Evolutionary conservation across 2,797 vertebrate genomes (phyloP).

Genomic region (Sebastes miniatus): DNA sequence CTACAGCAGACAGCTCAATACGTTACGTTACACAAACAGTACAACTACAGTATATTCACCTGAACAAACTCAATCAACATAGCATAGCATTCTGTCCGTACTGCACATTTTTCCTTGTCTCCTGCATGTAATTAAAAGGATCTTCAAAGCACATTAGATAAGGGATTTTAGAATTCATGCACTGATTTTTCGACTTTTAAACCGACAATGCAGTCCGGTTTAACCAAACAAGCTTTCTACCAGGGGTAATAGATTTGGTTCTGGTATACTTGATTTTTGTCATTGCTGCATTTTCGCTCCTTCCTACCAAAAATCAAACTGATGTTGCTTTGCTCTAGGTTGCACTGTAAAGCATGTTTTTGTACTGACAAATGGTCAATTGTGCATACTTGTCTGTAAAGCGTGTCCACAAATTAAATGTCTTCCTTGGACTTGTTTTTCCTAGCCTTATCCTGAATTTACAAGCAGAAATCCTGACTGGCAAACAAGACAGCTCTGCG

Average conservation of each 20-base stretch:
- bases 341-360: constrained; percentile 38
- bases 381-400: not conserved
- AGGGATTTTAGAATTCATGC: not conserved
- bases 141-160: not conserved
- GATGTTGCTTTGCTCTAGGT: not conserved
- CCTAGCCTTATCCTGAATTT: not conserved
- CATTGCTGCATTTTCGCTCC: not conserved
- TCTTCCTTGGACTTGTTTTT: not conserved
- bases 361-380: constrained; percentile 7
- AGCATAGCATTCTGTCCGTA: not conserved
- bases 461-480: not conserved
- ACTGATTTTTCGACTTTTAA: constrained; percentile 19
- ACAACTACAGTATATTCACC: constrained; percentile 14
- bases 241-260: not conserved
- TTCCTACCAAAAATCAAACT: not conserved
- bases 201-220: not conserved
- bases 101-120: not conserved
- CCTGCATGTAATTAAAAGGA: constrained; percentile 5
- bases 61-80: not conserved
- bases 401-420: constrained; percentile 9
- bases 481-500: not conserved
- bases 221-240: not conserved
- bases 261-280: constrained; percentile 17
- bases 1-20: constrained; percentile 36
- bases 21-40: constrained; percentile 41